Evolutionary conservation across 92 coral and sea anemone species (phyloP), one percentile per base, ranked within the genome.

Genomic region (Epizoanthus stellaris): DNA sequence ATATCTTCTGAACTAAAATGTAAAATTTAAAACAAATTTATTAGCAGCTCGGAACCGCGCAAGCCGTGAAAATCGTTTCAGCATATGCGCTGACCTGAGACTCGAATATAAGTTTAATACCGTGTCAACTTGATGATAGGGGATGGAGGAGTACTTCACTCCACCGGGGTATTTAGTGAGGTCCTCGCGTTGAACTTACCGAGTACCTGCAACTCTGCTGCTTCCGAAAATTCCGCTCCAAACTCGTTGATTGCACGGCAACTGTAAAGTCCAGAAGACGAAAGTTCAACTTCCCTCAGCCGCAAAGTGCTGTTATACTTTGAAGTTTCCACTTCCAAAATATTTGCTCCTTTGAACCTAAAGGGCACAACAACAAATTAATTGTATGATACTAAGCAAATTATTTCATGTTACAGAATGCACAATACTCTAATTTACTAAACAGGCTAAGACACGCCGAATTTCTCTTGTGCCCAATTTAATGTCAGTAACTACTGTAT

Each of bases 201-300:
- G 25, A 85, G 14, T 21, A 89, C 85, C 36, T 53, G 87, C 67
- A 89, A 45, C 40, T 47, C 45, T 1, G 90, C 93, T 43, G 63
- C 84, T 13, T 77, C 81, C 54, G 93, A 89, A 40, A 72, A 75
- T 21, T 65, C 89, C 58, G 86, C 80, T 56, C 93, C 93, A 62
- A 62, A 89, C 13, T 86, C 87, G 56, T 89, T 89, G 67, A 75
- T 80, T 70, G 87, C 93, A 3, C 88, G 86, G 65, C 93, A 90
- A 67, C 70, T 82, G 62, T 81, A 85, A 47, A 58, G 30, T 40
- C 86, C 93, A 17, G 62, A 58, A 42, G 80, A 66, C 60, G 73
- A 67, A 30, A 11, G 70, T 3, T 80, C 39, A 6, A 84, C 63
- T 9, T 69, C 47, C 43, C 73, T 19, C 4, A 85, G 34, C 25